These are phyloP conservation scores for Philereme transversata DNA, from an alignment of 2,888 invertebrate genomes.

Conservation along the genomic window DNA sequence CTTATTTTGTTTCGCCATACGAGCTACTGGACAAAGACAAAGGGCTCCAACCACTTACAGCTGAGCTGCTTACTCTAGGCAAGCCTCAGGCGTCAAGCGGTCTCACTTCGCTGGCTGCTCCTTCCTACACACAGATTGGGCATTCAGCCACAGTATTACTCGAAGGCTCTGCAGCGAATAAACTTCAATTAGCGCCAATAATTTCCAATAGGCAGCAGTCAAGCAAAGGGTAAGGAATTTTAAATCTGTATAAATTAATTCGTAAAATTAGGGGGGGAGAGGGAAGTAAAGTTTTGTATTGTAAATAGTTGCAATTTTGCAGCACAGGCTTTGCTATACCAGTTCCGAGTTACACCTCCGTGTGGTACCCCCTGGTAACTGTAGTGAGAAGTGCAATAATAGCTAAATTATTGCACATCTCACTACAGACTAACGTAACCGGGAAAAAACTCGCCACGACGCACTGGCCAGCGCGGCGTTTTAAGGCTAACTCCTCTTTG, in stretches of 20 bases:
- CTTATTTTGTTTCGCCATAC: slow-evolving; percentile 97
- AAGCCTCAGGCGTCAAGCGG: slow-evolving; percentile 64
- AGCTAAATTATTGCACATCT: no score
- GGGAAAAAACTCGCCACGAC: no score
- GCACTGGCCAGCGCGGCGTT: no score
- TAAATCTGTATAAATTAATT: neutral
- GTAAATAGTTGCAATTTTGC: no score
- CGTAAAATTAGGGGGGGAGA: no score
- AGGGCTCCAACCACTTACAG: slow-evolving; percentile 88
- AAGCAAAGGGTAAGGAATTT: slow-evolving; percentile 87
- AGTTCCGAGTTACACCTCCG: no score
- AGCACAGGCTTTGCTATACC: no score
- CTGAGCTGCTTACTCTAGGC: slow-evolving; percentile 87
- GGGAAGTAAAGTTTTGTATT: no score
- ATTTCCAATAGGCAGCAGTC: slow-evolving; percentile 87
- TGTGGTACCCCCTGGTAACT: no score
- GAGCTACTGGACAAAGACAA: slow-evolving; percentile 93
- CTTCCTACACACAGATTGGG: slow-evolving; percentile 87
- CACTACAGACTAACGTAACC: no score
- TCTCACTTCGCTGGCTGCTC: slow-evolving; percentile 68
- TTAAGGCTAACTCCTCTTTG: no score
- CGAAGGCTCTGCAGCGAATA: slow-evolving; percentile 94
- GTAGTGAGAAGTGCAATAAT: no score
- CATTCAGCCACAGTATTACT: slow-evolving; percentile 95
- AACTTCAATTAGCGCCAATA: slow-evolving; percentile 89